These are phyloP conservation scores for Xiphorhynchus erythropygius DNA, from an alignment of 2,797 vertebrate genomes.

Conservation along the genomic window DNA sequence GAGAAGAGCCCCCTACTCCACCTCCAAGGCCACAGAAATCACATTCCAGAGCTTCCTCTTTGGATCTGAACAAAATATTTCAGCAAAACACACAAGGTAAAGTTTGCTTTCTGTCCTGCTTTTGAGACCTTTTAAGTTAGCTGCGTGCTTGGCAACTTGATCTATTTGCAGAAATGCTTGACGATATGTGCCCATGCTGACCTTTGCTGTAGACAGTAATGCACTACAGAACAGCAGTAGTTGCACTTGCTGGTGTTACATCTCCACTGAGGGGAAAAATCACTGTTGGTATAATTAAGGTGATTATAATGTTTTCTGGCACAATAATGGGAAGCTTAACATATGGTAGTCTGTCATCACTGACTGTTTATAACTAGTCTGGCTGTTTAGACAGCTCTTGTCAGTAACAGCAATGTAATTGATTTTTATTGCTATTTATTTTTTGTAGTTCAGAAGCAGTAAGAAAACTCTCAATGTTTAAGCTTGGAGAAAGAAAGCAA, in stretches of 20 bases:
- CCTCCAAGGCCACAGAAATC: constrained; percentile 94
- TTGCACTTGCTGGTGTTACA: not conserved
- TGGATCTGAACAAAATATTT: constrained; percentile 96
- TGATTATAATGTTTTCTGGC: constrained; percentile 20
- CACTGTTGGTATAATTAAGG: constrained; percentile 23
- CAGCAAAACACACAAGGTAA: constrained; percentile 88
- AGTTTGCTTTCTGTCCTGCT: not conserved
- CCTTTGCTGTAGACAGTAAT: not conserved
- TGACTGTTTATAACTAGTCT: constrained; percentile 12
- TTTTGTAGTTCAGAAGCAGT: constrained; percentile 17
- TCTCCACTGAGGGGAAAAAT: not conserved
- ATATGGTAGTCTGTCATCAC: constrained; percentile 26
- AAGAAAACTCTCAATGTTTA: constrained; percentile 14
- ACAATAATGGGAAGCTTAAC: not conserved
- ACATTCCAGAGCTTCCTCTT: constrained; percentile 95
- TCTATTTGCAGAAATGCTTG: not conserved
- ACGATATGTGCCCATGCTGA: not conserved
- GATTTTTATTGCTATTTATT: constrained; percentile 13
- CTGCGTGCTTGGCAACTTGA: not conserved
- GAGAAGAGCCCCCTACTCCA: constrained; percentile 91
- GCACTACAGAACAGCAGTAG: not conserved
- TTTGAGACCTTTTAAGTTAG: not conserved
- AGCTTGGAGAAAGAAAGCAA: not conserved
- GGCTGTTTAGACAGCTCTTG: not conserved
- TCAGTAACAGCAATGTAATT: not conserved